Conservation (phyloP, 2,113 vertebrate species). For the Vidua macroura region DNA sequence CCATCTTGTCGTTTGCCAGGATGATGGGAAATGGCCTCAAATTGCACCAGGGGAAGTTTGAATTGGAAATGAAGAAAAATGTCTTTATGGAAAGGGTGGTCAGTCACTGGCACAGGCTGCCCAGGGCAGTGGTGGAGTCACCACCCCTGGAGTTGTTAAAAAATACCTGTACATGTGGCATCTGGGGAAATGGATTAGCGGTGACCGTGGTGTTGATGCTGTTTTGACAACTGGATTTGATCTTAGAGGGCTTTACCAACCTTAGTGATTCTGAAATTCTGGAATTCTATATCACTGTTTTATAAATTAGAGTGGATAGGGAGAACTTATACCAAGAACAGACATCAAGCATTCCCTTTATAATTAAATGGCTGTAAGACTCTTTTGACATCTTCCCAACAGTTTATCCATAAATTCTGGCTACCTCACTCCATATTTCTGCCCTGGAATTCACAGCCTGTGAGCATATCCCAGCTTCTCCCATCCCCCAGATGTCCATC, state of each 20-base stretch:
- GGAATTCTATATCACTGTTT: background rate
- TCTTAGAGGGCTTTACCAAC: background rate
- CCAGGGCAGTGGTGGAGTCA: background rate
- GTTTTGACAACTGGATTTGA: background rate
- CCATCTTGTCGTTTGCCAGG: background rate
- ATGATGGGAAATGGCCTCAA: background rate
- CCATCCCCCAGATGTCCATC: background rate
- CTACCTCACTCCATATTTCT: background rate
- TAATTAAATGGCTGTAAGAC: background rate
- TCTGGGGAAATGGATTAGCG: too few species aligned
- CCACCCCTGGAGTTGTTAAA: background rate
- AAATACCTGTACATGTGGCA: background rate
- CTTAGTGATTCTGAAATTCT: background rate
- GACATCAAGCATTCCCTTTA: background rate
- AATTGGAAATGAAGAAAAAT: background rate
- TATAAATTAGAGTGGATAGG: background rate
- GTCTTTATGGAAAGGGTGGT: background rate
- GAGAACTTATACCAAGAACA: background rate
- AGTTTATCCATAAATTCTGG: background rate
- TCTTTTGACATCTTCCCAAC: background rate
- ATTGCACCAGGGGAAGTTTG: background rate
- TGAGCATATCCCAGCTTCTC: background rate
- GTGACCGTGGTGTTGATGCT: background rate
- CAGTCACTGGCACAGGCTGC: background rate
- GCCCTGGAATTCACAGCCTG: background rate